These are phyloP conservation scores for Lasioglossum morio DNA, from an alignment of 2,888 invertebrate species.

Conservation along the genomic window DNA sequence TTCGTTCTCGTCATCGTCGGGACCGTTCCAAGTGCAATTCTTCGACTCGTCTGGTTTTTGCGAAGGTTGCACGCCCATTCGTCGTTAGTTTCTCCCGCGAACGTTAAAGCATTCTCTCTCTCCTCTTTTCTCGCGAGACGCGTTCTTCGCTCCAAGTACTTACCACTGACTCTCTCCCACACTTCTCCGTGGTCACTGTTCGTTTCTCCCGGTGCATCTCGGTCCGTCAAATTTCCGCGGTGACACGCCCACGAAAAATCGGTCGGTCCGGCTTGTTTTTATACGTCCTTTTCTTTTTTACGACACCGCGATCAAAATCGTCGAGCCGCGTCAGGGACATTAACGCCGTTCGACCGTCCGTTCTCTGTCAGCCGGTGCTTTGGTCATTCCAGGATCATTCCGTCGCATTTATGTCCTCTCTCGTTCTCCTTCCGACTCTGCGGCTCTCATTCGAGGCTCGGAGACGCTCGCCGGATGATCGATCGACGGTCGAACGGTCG, in stretches of 20 bases:
- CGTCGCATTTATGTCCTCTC: conserved; percentile 31
- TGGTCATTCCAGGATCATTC: conserved; percentile 67
- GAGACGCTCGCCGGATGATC: conserved; percentile 8
- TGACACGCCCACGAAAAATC: neutral
- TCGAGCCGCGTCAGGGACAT: neutral
- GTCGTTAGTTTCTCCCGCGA: conserved; percentile 45
- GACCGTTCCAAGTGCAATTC: conserved; percentile 59
- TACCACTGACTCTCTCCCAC: neutral
- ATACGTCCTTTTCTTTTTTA: neutral
- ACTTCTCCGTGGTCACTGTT: neutral
- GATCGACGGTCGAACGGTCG: conserved; percentile 11
- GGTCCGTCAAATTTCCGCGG: neutral
- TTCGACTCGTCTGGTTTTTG: conserved; percentile 41
- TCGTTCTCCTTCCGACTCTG: neutral
- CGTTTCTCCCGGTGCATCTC: neutral
- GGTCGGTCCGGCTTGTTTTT: neutral
- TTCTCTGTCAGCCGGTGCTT: conserved; percentile 24
- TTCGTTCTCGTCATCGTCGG: conserved; percentile 28
- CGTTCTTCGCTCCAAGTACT: conserved; percentile 49
- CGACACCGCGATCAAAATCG: neutral
- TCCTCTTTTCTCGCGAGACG: conserved; percentile 5
- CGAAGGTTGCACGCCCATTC: conserved; percentile 25
- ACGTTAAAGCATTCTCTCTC: conserved; percentile 3
- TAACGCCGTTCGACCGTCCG: conserved; percentile 28
- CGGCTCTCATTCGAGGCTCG: conserved; percentile 10